Conservation (phyloP, 2,797 vertebrate genomes). For the Acrocephalus scirpaceus region DNA sequence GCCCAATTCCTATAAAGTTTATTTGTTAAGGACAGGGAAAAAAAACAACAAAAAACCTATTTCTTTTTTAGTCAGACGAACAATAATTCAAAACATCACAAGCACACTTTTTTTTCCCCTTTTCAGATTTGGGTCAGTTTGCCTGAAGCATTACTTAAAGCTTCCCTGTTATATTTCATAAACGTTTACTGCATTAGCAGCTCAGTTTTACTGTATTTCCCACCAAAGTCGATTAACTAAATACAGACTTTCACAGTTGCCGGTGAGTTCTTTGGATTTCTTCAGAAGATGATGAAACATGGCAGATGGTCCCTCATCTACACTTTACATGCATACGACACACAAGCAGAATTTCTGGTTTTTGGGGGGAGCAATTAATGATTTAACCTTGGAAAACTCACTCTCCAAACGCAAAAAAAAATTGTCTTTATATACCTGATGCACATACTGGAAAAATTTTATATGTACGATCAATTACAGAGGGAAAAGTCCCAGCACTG, state of each 20-base stretch:
- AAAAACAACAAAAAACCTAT: not conserved
- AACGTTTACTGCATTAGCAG: not conserved
- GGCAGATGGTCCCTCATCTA: conserved; percentile 7
- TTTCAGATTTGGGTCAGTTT: not conserved
- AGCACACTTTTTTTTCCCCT: not conserved
- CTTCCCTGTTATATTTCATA: not conserved
- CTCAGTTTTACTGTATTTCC: not conserved
- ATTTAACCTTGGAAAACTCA: not conserved
- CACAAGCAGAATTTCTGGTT: not conserved
- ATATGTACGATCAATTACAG: not conserved
- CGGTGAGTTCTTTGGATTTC: not conserved
- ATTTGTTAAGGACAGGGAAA: not conserved
- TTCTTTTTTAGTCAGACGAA: not conserved
- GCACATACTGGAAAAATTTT: rapidly evolving
- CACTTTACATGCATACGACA: not conserved
- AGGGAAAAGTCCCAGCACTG: not conserved
- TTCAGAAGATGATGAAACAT: not conserved
- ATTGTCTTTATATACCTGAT: not conserved
- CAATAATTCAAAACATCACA: conserved; percentile 1
- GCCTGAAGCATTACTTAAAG: conserved; percentile 21
- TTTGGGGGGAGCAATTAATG: rapidly evolving
- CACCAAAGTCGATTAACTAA: conserved; percentile 1
- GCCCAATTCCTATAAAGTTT: conserved; percentile 29
- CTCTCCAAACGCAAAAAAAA: not conserved
- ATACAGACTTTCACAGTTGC: not conserved